These are phyloP conservation scores for Indri indri DNA, from an alignment of 2,113 vertebrate species.

Conservation along the genomic window DNA sequence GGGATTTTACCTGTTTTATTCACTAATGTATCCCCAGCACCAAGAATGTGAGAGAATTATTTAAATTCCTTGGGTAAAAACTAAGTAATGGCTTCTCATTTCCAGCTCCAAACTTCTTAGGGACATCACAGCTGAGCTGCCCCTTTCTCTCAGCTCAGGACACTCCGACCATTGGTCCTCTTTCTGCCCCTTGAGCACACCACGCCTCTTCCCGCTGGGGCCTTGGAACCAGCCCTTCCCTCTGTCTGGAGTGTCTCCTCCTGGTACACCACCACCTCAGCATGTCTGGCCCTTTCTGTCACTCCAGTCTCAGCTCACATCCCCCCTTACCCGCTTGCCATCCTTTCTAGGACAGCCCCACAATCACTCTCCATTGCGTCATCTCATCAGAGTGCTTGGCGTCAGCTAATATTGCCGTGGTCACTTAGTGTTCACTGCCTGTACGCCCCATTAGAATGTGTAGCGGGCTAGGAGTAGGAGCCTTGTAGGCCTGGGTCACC, in stretches of 20 bases:
- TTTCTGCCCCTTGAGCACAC: not conserved
- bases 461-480: not conserved
- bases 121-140: not conserved
- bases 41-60: not conserved
- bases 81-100: not conserved
- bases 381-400: not conserved
- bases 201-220: not conserved
- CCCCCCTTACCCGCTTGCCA: no score
- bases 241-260: not conserved
- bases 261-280: not conserved
- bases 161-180: not conserved
- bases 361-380: not conserved
- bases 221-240: not conserved
- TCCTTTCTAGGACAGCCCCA: not conserved
- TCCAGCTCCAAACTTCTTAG: not conserved
- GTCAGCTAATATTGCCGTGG: not conserved
- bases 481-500: not conserved
- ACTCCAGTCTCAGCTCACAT: not conserved
- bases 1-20: not conserved
- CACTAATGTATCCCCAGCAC: not conserved
- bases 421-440: not conserved
- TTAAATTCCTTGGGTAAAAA: conserved; percentile 15
- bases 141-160: not conserved
- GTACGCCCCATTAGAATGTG: not conserved
- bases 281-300: not conserved